Evolutionary conservation across 2,113 vertebrate species (phyloP).

Genomic region (rabbit (Oryctolagus cuniculus)): DNA sequence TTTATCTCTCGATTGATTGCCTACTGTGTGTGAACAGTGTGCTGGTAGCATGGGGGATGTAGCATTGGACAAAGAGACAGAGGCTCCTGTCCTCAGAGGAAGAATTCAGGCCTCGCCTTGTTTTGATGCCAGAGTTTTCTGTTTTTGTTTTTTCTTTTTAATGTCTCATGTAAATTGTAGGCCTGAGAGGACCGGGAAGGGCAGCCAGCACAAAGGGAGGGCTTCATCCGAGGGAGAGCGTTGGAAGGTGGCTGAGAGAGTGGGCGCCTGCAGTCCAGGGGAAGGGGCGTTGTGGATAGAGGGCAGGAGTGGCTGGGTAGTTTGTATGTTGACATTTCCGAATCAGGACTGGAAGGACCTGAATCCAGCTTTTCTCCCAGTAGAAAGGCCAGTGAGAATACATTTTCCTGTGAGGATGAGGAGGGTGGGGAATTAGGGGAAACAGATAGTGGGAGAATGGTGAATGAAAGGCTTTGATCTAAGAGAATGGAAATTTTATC

Average conservation of each 20-base stretch:
- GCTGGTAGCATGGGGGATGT: not conserved
- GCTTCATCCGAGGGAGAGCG: not conserved
- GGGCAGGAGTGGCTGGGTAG: not conserved
- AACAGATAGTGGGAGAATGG: not conserved
- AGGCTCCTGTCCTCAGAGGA: not conserved
- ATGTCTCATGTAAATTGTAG: not conserved
- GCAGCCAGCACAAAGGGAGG: not conserved
- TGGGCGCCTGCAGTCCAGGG: not conserved
- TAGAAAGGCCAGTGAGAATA: not conserved
- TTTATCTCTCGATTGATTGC: not conserved
- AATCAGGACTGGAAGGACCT: not conserved
- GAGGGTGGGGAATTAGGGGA: not conserved
- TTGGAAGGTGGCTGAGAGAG: not conserved
- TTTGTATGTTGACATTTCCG: not conserved
- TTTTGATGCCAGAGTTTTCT: not conserved
- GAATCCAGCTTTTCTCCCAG: not conserved
- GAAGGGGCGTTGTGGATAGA: not conserved
- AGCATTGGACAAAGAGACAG: slow-evolving; percentile 27
- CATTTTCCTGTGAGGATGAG: not conserved
- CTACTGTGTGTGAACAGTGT: not conserved
- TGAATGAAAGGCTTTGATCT: not conserved
- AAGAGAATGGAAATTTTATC: not conserved
- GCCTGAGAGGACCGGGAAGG: not conserved
- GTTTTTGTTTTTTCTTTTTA: not conserved
- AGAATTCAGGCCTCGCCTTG: not conserved